Conservation (phyloP, 1,140 invertebrate species). For the Holcopasites calliopsidis region DNA sequence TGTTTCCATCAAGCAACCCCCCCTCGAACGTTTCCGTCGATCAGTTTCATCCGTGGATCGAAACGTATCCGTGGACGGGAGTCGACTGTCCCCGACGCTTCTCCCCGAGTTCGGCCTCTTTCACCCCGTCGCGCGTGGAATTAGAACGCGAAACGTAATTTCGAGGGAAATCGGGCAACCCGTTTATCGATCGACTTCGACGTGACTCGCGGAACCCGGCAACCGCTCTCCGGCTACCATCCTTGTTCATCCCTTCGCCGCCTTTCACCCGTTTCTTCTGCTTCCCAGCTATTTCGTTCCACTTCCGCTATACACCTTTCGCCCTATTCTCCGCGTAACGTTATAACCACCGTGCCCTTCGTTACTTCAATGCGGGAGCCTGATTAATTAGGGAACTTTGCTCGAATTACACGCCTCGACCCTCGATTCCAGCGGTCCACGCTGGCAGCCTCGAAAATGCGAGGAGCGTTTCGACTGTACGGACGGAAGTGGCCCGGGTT, state of each 20-base stretch:
- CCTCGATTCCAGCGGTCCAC: slow-evolving; percentile 38
- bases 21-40: not conserved
- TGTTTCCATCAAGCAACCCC: not conserved
- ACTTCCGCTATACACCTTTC: not conserved
- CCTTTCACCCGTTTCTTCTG: slow-evolving; percentile 16
- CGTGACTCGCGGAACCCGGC: slow-evolving; percentile 54
- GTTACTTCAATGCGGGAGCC: slow-evolving; percentile 58
- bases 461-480: slow-evolving; percentile 42
- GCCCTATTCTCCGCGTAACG: not conserved
- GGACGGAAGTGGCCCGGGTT: not conserved
- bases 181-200: slow-evolving; percentile 61
- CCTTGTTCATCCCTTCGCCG: not conserved
- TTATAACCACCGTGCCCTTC: slow-evolving; percentile 57
- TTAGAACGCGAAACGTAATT: slow-evolving; percentile 59
- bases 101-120: slow-evolving; percentile 15
- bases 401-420: slow-evolving; percentile 57
- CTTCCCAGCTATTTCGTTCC: slow-evolving; percentile 4
- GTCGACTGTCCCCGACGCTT: not conserved
- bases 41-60: not conserved
- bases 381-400: slow-evolving; percentile 65
- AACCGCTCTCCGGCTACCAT: slow-evolving; percentile 28
- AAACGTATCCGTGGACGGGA: not conserved
- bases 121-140: slow-evolving; percentile 26
- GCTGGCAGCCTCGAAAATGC: slow-evolving; percentile 47
- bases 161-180: slow-evolving; percentile 59